These are phyloP conservation scores for Catamblyrhynchus diadema DNA, from an alignment of 2,797 vertebrate genomes.

Conservation along the genomic window DNA sequence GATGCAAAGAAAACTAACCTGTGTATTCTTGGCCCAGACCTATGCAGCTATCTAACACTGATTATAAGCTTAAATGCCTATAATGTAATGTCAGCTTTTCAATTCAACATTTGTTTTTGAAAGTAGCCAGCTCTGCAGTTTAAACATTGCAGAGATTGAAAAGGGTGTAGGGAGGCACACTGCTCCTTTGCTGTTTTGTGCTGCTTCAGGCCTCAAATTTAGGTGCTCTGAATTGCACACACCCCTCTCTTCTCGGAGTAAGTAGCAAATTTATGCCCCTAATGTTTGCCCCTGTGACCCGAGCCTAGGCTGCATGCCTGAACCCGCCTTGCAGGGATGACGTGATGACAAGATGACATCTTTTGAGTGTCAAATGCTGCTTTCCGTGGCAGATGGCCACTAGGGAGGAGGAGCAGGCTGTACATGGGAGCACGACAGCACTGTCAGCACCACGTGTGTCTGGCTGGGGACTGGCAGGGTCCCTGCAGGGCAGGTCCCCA, in stretches of 20 bases:
- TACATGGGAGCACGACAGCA: fast-evolving
- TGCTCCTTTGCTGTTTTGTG: not conserved
- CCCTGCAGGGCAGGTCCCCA: not conserved
- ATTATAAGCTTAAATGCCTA: not conserved
- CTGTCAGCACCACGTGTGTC: fast-evolving
- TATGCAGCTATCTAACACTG: not conserved
- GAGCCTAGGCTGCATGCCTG: not conserved
- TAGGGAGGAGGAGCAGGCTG: not conserved
- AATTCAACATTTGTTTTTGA: not conserved
- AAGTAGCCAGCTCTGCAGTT: not conserved
- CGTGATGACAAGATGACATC: not conserved
- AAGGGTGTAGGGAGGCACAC: not conserved
- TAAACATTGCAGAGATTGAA: not conserved
- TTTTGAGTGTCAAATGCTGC: not conserved
- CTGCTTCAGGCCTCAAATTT: not conserved
- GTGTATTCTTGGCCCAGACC: not conserved
- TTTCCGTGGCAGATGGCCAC: not conserved
- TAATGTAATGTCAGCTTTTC: not conserved
- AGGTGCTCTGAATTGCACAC: not conserved
- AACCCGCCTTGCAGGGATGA: not conserved
- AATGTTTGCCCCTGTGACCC: not conserved
- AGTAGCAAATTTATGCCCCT: not conserved
- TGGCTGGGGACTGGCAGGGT: fast-evolving
- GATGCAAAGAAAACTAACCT: not conserved
- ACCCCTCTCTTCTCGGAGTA: not conserved